phyloP scores from a whole-genome alignment of 2,888 invertebrate genomes.

The Tipula lateralis region DNA sequence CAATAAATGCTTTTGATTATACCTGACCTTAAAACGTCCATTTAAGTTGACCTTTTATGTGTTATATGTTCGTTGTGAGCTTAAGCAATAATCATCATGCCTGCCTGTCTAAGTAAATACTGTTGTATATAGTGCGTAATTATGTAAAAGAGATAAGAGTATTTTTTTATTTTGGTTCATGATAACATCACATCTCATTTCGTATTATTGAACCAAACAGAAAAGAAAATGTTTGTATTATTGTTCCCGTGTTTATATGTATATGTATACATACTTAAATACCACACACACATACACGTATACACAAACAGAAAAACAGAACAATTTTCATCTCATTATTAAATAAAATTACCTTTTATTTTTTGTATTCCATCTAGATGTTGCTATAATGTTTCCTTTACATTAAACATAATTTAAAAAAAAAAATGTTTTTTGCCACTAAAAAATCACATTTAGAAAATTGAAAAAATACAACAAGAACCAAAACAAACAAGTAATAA shows the following conservation, averaged over 20 bases:
- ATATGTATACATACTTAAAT: too few species aligned
- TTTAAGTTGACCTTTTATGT: not conserved
- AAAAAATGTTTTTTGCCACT: not conserved
- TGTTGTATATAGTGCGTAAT: not conserved
- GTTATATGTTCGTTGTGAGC: not conserved
- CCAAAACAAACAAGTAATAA: not conserved
- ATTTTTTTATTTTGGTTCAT: not conserved
- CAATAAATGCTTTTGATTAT: not conserved
- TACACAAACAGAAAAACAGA: not conserved
- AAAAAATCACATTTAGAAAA: not conserved
- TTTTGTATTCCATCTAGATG: not conserved
- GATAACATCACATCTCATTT: not conserved
- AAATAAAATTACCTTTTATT: not conserved
- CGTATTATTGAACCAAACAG: not conserved
- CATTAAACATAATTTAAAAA: constrained; percentile 19
- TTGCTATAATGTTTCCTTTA: not conserved
- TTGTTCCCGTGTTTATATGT: not conserved
- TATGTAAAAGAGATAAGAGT: not conserved
- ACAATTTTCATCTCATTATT: constrained; percentile 24
- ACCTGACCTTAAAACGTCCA: not conserved
- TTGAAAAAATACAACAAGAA: not conserved
- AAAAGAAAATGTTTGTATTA: not conserved
- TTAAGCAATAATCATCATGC: not conserved
- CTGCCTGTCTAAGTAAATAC: not conserved
- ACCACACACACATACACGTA: not conserved